Conservation (phyloP, 2,797 vertebrate species). For the Tachyglossus aculeatus region DNA sequence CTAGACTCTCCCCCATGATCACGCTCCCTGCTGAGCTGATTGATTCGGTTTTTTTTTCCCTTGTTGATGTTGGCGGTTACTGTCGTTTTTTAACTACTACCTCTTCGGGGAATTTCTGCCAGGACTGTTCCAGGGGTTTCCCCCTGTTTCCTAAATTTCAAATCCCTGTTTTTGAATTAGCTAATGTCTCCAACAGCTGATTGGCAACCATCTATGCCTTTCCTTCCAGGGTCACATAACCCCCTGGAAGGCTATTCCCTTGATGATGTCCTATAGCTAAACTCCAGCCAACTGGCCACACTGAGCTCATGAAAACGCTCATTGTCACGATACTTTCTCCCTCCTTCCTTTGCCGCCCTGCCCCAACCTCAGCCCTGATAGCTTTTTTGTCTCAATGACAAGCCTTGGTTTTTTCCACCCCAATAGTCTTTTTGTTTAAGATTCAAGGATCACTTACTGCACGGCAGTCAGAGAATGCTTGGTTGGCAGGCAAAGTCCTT, state of each 20-base stretch:
- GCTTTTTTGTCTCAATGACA: too few relatives aligned
- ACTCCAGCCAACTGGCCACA: not conserved
- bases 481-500: not conserved
- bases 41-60: not conserved
- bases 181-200: not conserved
- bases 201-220: slow-evolving; percentile 1
- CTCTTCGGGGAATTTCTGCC: not conserved
- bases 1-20: not conserved
- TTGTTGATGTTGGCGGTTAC: not conserved
- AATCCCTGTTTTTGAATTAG: not conserved
- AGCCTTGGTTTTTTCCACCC: too few relatives aligned
- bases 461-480: not conserved
- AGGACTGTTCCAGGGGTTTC: not conserved
- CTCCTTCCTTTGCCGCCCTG: not conserved
- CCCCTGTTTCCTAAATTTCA: not conserved
- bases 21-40: not conserved
- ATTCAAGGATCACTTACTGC: not conserved
- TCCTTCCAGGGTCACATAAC: not conserved
- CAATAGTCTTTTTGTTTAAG: not conserved
- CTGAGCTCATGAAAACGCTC: not conserved
- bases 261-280: not conserved
- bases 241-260: not conserved
- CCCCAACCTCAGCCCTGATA: too few relatives aligned
- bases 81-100: not conserved
- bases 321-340: not conserved